Conservation (phyloP, 92 coral and sea anemone species). For the Umimayanthus chanpuru region DNA sequence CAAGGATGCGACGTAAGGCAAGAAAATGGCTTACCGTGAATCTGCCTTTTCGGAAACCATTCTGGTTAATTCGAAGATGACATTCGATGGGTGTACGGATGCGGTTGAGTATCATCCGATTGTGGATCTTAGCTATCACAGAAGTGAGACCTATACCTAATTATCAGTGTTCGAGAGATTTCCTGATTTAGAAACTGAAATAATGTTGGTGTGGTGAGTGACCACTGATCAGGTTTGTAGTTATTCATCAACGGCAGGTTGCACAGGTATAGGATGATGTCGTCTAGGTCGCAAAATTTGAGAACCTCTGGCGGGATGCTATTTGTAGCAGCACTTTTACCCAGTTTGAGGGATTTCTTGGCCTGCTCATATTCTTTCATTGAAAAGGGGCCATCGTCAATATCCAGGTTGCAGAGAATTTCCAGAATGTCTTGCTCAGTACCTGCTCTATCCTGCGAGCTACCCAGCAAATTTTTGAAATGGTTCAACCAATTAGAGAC, state of each 20-base stretch:
- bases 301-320: too few species aligned
- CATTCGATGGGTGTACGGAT: neutral
- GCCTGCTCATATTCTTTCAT: neutral
- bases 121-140: neutral
- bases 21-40: neutral
- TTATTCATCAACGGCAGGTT: neutral
- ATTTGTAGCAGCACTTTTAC: too few species aligned
- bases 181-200: neutral
- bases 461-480: neutral
- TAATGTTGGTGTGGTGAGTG: too few species aligned
- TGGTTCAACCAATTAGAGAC: neutral
- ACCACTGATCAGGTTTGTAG: neutral
- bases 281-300: neutral
- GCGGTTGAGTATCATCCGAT: too few species aligned
- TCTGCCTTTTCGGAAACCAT: neutral
- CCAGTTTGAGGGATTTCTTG: neutral
- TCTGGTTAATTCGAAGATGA: too few species aligned
- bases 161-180: neutral
- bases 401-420: neutral
- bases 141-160: neutral
- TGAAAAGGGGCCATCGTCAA: neutral
- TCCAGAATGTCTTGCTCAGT: neutral
- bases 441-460: neutral
- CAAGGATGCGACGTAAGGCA: neutral
- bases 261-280: too few species aligned